Evolutionary conservation across 2,888 invertebrate species (phyloP), one percentile per base, ranked within the genome.

Genomic region (Rhogogaster chlorosoma): DNA sequence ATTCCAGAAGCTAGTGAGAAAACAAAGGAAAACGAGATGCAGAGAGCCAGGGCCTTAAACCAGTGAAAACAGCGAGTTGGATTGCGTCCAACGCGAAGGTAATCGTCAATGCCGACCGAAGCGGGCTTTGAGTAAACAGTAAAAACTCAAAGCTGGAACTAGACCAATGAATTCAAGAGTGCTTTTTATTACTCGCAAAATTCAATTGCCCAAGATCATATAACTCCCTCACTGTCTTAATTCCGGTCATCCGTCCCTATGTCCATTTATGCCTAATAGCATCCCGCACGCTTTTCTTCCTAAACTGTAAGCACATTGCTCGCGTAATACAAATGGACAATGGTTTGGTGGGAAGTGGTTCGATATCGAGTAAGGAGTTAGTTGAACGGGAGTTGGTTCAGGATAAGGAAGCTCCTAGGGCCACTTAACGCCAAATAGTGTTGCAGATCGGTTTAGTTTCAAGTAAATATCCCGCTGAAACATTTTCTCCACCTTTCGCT

Each of bases 21-120:
- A 80, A 80, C 78, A 80, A 80, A 36, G 83, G 67, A n/a, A 42
- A 70, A 70, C 67, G 38, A 67, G 83, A 45, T 38, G 83, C 67
- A 29, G 45, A 83, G 67, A 83, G 67, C 29, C 84, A 84, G 53
- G 84, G 87, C 87, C 88, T 87, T 89, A 89, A 90, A 91, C 88
- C 86, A 88, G 88, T 86, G 89, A 90, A 90, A 91, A 91, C 89
- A 89, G 88, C 86, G 86, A 91, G 87, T 91, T 91, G 92, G 91
- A 91, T 89, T 86, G 85, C 87, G 87, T 92, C 91, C 91, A 91
- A 90, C 87, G 88, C 77, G 88, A 89, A 90, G 90, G 89, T 91
- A 89, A 91, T 90, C 90, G 89, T 88, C 88, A 89, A 87, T 89
- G 86, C 87, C 87, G 86, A 70, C 61, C 64, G 64, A 67, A 26